Conservation (phyloP, 2,113 vertebrate genomes). For the Thinocorus orbignyianus region DNA sequence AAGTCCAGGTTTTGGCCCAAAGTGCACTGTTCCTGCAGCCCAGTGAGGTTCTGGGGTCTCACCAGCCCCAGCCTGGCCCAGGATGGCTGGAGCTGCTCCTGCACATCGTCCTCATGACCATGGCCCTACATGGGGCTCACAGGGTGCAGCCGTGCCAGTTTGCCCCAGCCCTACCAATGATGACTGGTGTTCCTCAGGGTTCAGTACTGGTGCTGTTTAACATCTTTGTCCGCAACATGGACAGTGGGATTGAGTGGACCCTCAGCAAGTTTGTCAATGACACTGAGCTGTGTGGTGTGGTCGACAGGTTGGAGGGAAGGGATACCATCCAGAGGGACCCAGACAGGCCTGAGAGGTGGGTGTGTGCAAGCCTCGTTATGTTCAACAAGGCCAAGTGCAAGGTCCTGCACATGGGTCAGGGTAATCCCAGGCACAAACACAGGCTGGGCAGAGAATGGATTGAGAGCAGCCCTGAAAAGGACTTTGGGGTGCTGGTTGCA, state of each 20-base stretch:
- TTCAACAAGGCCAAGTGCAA: background rate
- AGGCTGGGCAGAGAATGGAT: background rate
- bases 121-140: rapidly evolving
- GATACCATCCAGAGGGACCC: background rate
- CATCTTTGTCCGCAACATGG: background rate
- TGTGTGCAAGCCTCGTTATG: background rate
- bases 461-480: background rate
- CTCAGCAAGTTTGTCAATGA: background rate
- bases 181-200: background rate
- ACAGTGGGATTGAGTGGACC: background rate
- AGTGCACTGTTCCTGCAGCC: rapidly evolving
- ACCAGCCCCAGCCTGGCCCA: background rate
- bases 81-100: rapidly evolving
- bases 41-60: rapidly evolving
- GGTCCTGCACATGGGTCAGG: background rate
- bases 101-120: rapidly evolving
- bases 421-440: background rate
- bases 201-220: background rate
- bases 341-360: background rate
- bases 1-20: background rate
- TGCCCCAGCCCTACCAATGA: background rate
- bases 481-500: background rate
- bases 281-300: background rate
- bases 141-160: background rate
- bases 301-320: background rate